Percentiles rank a stretch among this genome's conserved stretches.
These are phyloP conservation scores for Brotula barbata DNA, from an alignment of 2,797 vertebrate species.

Conservation along the genomic window DNA sequence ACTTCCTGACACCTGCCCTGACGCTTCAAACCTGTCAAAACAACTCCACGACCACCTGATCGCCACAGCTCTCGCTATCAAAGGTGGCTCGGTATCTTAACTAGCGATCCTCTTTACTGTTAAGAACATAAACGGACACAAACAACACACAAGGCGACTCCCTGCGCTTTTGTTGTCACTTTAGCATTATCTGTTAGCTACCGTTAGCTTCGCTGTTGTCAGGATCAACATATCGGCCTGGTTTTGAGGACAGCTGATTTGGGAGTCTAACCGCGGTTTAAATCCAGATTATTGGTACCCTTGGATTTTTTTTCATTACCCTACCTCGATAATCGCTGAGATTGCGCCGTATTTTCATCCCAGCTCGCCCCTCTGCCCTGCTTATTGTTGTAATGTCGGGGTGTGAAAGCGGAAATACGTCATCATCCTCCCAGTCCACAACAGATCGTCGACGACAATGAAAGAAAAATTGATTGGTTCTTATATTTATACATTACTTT, in stretches of 20 bases:
- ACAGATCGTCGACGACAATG: too few relatives aligned
- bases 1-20: conserved; percentile 49
- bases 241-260: conserved; percentile 13
- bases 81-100: fast-evolving
- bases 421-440: conserved; percentile 16
- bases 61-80: too few relatives aligned
- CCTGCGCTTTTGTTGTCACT: background rate
- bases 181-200: conserved; percentile 51
- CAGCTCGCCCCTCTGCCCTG: conserved; percentile 2
- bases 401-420: conserved; percentile 69
- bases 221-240: background rate
- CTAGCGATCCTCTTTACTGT: fast-evolving
- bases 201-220: conserved; percentile 21
- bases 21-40: conserved; percentile 47
- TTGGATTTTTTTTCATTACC: fast-evolving
- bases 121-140: fast-evolving
- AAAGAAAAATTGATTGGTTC: too few relatives aligned
- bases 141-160: background rate
- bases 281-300: fast-evolving
- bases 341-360: conserved; percentile 7
- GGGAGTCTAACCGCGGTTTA: fast-evolving
- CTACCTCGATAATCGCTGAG: conserved; percentile 19
- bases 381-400: conserved; percentile 71
- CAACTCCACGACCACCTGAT: conserved; percentile 12
- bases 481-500: too few relatives aligned